These are phyloP conservation scores for Tetrapedia diversipes DNA, from an alignment of 2,888 invertebrate species.

Conservation along the genomic window DNA sequence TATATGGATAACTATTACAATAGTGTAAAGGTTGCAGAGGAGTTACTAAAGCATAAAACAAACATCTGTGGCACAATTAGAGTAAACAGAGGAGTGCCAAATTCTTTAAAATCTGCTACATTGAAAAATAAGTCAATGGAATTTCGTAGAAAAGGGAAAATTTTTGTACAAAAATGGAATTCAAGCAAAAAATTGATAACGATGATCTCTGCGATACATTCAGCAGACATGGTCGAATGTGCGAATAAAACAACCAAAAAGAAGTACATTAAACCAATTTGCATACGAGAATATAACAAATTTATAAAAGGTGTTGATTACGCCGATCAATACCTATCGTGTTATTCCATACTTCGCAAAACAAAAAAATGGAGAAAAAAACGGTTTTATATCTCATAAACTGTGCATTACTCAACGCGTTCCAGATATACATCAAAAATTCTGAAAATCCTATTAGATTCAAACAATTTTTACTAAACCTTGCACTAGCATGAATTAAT, in stretches of 20 bases:
- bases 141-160: slow-evolving; percentile 32
- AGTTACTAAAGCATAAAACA: slow-evolving; percentile 28
- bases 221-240: slow-evolving; percentile 15
- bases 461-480: slow-evolving; percentile 33
- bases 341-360: slow-evolving; percentile 33
- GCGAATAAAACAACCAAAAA: slow-evolving; percentile 5
- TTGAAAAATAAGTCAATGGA: slow-evolving; percentile 23
- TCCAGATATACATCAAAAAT: slow-evolving; percentile 23
- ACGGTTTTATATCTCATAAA: slow-evolving; percentile 29
- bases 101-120: slow-evolving; percentile 13
- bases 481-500: slow-evolving; percentile 29
- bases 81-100: slow-evolving; percentile 45
- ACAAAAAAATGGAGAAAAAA: slow-evolving; percentile 43
- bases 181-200: slow-evolving; percentile 22
- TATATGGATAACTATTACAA: slow-evolving; percentile 46
- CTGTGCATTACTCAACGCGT: slow-evolving; percentile 40
- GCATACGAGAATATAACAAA: slow-evolving; percentile 15
- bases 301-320: slow-evolving; percentile 26
- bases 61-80: slow-evolving; percentile 35
- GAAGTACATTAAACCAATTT: slow-evolving; percentile 18
- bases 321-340: slow-evolving; percentile 34
- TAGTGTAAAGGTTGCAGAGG: slow-evolving; percentile 30
- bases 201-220: slow-evolving; percentile 40
- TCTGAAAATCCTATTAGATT: slow-evolving; percentile 17
- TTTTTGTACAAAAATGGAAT: slow-evolving; percentile 37